Evolutionary conservation across 2,113 vertebrate genomes (phyloP).

Genomic region (Plotosus lineatus): DNA sequence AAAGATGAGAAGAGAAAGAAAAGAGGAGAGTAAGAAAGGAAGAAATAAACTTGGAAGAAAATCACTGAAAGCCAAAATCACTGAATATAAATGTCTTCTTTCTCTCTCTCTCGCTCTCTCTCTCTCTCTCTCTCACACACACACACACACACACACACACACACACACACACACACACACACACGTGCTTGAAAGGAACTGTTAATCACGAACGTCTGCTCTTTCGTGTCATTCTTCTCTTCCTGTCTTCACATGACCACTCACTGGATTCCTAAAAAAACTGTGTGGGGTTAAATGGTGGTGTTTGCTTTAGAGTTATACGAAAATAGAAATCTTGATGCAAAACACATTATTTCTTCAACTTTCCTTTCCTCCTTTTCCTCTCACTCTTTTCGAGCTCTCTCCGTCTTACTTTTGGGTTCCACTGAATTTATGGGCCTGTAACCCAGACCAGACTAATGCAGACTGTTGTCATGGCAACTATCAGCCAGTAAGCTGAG

Average conservation of each 20-base stretch:
- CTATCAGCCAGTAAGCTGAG: constrained; percentile 23
- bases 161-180: not conserved
- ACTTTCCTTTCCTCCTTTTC: not conserved
- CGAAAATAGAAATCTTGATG: not conserved
- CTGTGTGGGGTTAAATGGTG: not conserved
- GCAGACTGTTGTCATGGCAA: constrained; percentile 46
- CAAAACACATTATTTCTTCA: not conserved
- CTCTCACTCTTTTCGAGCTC: not conserved
- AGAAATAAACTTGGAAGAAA: no score
- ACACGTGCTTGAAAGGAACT: not conserved
- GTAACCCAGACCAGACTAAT: constrained; percentile 6
- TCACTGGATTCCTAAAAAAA: not conserved
- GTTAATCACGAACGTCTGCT: not conserved
- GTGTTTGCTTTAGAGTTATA: no score
- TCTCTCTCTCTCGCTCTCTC: no score
- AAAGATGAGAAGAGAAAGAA: no score
- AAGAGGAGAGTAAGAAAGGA: no score
- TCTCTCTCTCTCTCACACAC: not conserved
- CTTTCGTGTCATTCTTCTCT: not conserved
- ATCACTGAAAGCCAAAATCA: no score
- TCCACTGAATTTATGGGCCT: not conserved
- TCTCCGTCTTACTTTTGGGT: not conserved
- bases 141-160: not conserved
- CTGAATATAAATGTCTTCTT: no score
- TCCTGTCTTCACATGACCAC: not conserved